These are phyloP conservation scores for Eristalis pertinax DNA, from an alignment of 2,888 invertebrate species.

Conservation along the genomic window DNA sequence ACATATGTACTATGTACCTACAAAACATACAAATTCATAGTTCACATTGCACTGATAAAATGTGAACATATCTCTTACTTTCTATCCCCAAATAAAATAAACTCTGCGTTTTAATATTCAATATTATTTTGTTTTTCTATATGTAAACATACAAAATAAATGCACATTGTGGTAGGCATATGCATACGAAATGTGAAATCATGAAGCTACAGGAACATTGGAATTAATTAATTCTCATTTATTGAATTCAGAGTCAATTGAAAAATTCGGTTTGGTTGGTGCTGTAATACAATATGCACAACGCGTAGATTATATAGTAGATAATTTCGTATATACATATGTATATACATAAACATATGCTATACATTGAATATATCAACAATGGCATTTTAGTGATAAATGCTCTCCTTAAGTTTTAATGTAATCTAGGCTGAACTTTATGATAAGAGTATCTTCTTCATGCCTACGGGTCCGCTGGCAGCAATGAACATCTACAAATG, in stretches of 20 bases:
- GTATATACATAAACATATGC: neutral
- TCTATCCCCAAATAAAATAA: neutral
- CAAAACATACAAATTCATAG: no score
- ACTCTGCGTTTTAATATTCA: neutral
- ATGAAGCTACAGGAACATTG: neutral
- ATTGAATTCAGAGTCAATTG: neutral
- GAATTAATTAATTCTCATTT: neutral
- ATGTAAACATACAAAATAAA: neutral
- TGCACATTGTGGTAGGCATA: neutral
- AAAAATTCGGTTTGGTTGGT: neutral
- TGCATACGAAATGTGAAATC: neutral
- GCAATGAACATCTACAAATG: neutral
- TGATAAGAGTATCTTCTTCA: conserved; percentile 41
- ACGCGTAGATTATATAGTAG: neutral
- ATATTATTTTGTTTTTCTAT: neutral
- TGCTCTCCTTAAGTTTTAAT: conserved; percentile 13
- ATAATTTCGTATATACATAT: neutral
- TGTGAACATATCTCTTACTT: neutral
- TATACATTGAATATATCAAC: conserved; percentile 6
- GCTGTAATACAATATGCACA: neutral
- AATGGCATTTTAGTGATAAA: conserved; percentile 10
- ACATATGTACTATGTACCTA: no score
- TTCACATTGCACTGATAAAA: neutral
- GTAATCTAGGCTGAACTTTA: conserved; percentile 36
- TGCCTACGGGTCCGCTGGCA: neutral